Evolutionary conservation across 2,888 invertebrate genomes (phyloP), one percentile per base, ranked within the genome.

Genomic region (Cryptus viduatorius): DNA sequence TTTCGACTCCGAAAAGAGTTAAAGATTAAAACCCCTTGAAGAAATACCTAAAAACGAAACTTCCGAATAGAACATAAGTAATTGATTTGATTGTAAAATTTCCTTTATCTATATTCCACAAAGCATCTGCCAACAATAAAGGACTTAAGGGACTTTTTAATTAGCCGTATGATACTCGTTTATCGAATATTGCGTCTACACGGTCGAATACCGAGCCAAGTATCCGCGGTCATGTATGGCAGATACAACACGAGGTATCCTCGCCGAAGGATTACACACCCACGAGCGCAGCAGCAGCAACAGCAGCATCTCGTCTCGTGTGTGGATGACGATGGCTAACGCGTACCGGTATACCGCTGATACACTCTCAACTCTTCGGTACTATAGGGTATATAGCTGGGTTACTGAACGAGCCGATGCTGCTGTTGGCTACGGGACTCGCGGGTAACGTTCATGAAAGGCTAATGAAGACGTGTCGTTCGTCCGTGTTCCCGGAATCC

Each of bases 401-500:
- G 65, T 59, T 77, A 44, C 24, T 71, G 56, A 76, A 44, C 12
- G 77, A 83, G 16, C 37, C n/a, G 64, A 44, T 31, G 56, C 31
- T 56, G 19, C 56, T 68, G 65, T 65, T 77, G 77, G 46, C 44
- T 78, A 82, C 79, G 64, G 65, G 67, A 72, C 79, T 76, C 84
- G 76, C 86, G 83, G 85, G 84, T 86, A 86, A 85, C 89, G 89
- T 92, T 93, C 92, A 92, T 93, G 91, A 92, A 92, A 92, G 91
- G 92, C 92, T 93, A 93, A 92, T 92, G 92, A 93, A 93, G 92
- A 92, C 90, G 90, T 90, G 92, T 92, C 91, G 90, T 86, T 89
- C 90, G 89, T 87, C 88, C 89, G 84, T 90, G 91, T 92, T 92
- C 90, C 90, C 88, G 88, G 92, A 92, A 92, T 90, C 89, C 88